Base-by-base conservation (phyloP, 1,140 invertebrate species). In the Conus ventricosus region DNA sequence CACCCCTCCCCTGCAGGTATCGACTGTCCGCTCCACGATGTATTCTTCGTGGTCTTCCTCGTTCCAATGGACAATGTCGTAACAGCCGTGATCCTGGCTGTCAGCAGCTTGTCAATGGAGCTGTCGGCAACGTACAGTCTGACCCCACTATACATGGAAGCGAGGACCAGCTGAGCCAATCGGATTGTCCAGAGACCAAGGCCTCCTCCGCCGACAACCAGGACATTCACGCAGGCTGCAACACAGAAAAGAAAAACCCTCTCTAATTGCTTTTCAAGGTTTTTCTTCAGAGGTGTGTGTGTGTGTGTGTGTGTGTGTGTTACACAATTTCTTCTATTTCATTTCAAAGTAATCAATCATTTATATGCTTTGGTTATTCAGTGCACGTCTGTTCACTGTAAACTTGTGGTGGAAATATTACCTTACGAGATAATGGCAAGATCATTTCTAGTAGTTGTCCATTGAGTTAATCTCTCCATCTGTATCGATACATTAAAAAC, bases 171-270 rank as follows among this genome's bases (percentile, higher is more conserved):
- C 63, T 97, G 96, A 25, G 97, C 98, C 89, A 98, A 96, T 91
- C 97, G 96, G 8, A 99, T 96, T 0, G 98, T 97, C 98, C 98
- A 99, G 20, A 99, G 96, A 5, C 98, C 98, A 23, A 99, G 95
- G 6, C 98, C 98, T 23, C 98, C 98, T 39, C 98, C 99, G 20
- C 98, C 98, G 39, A 99, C 98, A 86, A 99, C 97, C 51, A 99
- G 95, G 81, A 99, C 97, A 93, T 98, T 98, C 90, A 97, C 98
- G 87, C 97, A 96, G 81, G 97, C 96, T 96, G 95, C 86, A 91
- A 95, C 67, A 91, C 83, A 86, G 88, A 81, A 88, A 84, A 88
- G 15, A 90, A 63, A 88, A 39, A 39, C 39, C 39, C 39, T 39
- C 39, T 39, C 39, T n/a, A 39, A 39, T 39, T 39, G 39, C 39